Base-by-base conservation (phyloP, 1,140 invertebrate species). In the Propsilocerus akamusi region DNA sequence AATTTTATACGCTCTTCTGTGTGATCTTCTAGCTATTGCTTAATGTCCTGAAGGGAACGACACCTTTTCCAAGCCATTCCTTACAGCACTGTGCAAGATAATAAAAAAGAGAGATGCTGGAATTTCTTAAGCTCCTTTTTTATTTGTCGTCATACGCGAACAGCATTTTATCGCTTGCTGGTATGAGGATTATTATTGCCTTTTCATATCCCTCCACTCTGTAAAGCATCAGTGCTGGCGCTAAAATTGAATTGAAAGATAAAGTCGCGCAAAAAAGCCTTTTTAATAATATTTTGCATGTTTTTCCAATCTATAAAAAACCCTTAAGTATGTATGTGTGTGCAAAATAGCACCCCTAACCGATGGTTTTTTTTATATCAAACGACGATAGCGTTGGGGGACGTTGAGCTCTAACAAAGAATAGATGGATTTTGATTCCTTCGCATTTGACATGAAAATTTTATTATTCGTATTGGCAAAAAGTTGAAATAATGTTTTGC, bases 161-260 rank as follows among this genome's bases (percentile, higher is more conserved):
- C 14, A 41, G 1, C 14, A 20, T 41, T 41, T 17, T 41, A 30
- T 41, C 34, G 12, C 22, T 17, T 17, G 14, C 17, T 41, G 8
- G 17, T 41, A 7, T 41, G 17, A 20, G 22, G 34, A 41, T 41
- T 41, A 41, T 41, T 41, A 41, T 41, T 41, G 34, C 34, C 22
- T 41, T 41, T 41, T 41, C 34, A 41, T 41, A 41, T 41, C 34
- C 34, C 22, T 20, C 34, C 28, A 2, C 6, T 4, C 28, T 41
- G 17, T 17, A 14, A 20, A 14, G 17, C 34, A 17, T 30, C 10
- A 12, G 28, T 30, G 14, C 8, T 20, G 22, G 34, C 14, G n/a
- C 22, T 41, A 5, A 41, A 41, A 41, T 41, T 41, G 34, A 41
- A 41, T 41, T n/a, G n/a, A 41, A 41, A 41, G 34, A 41, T 41